Percentiles rank a stretch among this genome's conserved stretches.
These are phyloP conservation scores for Epinotia demarniana DNA, from an alignment of 2,888 invertebrate species.

Conservation along the genomic window DNA sequence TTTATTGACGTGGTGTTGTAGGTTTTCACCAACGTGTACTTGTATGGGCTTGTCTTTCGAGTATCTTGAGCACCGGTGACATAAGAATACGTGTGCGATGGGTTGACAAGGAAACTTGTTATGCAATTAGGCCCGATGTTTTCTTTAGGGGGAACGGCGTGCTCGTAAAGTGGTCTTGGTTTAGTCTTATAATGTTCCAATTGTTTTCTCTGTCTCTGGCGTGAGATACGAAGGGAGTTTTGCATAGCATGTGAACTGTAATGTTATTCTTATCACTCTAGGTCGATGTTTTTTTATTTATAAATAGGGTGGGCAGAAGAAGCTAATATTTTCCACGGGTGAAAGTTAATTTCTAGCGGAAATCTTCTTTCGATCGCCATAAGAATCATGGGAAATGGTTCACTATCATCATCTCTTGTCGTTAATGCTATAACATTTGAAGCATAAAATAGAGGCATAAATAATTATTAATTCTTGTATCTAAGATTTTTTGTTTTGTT, in stretches of 20 bases:
- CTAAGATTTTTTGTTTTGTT: too few species aligned
- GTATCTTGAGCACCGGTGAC: slow-evolving; percentile 8
- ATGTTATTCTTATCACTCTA: neutral
- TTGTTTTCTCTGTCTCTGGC: slow-evolving; percentile 1
- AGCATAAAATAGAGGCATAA: too few species aligned
- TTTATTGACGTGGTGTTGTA: slow-evolving; percentile 43
- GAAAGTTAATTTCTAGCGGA: too few species aligned
- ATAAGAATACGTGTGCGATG: slow-evolving; percentile 24
- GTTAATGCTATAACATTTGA: too few species aligned
- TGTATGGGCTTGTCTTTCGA: slow-evolving; percentile 3
- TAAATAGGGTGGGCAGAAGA: too few species aligned
- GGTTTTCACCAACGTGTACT: slow-evolving; percentile 32
- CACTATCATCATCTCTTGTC: too few species aligned
- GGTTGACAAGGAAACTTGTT: slow-evolving; percentile 33
- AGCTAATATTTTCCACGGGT: too few species aligned
- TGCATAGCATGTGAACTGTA: neutral
- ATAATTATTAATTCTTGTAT: too few species aligned
- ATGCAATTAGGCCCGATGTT: slow-evolving; percentile 36
- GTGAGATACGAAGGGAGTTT: neutral
- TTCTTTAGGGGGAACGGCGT: slow-evolving; percentile 1
- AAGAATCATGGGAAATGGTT: too few species aligned
- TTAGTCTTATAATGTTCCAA: neutral
- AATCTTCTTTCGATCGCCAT: too few species aligned
- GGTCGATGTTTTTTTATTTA: neutral
- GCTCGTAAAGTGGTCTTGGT: neutral